Evolutionary conservation across 2,797 vertebrate species (phyloP), one percentile per base, ranked within the genome.

Genomic region (Esox lucius): DNA sequence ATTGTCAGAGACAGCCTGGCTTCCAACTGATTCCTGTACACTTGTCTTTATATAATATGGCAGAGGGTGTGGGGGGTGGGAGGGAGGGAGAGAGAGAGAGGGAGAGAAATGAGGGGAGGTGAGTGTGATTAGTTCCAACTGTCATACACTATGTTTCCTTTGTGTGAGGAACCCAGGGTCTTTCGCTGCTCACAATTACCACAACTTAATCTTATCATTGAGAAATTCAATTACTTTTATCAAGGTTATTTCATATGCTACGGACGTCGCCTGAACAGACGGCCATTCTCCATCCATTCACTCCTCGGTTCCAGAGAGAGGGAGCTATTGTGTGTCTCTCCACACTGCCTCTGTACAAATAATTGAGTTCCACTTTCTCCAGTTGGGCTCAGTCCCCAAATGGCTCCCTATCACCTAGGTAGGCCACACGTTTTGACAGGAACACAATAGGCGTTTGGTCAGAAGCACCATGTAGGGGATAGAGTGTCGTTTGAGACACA

Each of bases 171-270:
- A 91, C 91, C 92, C 91, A 94, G 84, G 78, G 91, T 91, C 89
- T 93, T 91, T 93, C 89, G 89, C 90, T 89, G 91, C 93, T 93
- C 91, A 95, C 95, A 96, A 96, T 97, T 95, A 96, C 94, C 91
- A 91, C 92, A 93, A 93, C 93, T 95, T 97, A 95, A 97, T 97
- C 96, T 97, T 96, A 97, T 97, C 95, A 93, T 90, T 93, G 92
- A 88, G 91, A 95, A 97, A 97, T 97, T 97, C 95, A 96, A 97
- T 98, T 96, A 96, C 94, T 95, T 96, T 96, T 97, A 97, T 97
- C 96, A 94, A 96, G 96, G 95, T 96, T 95, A 95, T 96, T 96
- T 93, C 90, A 93, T 90, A 90, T 93, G 91, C 91, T 91, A 91
- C 87, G 94, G 91, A 93, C 93, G 94, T 89, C 91, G 88, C 89